phyloP scores from a whole-genome alignment of 2,888 invertebrate genomes.

The Volucella zonaria region DNA sequence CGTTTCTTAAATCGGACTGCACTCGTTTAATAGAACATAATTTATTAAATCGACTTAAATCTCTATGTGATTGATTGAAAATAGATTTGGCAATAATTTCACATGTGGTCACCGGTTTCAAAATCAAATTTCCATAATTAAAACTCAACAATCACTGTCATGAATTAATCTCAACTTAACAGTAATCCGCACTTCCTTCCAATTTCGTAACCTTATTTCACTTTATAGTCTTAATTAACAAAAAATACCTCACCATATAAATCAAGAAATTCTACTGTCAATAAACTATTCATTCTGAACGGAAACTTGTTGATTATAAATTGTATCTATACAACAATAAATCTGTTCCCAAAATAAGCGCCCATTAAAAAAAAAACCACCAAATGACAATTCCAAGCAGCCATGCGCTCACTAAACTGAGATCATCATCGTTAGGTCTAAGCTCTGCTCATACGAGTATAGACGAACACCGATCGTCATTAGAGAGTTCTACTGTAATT shows the following conservation, averaged over 20 bases:
- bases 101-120: too few relatives aligned
- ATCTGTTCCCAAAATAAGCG: constrained; percentile 1
- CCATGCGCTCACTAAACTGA: constrained; percentile 15
- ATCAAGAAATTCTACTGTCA: not conserved
- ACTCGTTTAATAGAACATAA: too few relatives aligned
- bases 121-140: not conserved
- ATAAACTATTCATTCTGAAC: constrained; percentile 9
- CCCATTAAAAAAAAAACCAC: not conserved
- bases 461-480: too few relatives aligned
- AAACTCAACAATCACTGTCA: not conserved
- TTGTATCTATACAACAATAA: not conserved
- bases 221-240: too few relatives aligned
- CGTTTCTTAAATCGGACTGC: too few relatives aligned
- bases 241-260: too few relatives aligned
- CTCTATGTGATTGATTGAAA: too few relatives aligned
- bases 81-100: too few relatives aligned
- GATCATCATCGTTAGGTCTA: constrained; percentile 13
- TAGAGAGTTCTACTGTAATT: too few relatives aligned
- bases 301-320: not conserved
- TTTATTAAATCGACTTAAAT: too few relatives aligned
- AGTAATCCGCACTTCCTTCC: constrained; percentile 14
- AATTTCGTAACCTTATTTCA: too few relatives aligned
- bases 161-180: not conserved
- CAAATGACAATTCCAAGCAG: not conserved
- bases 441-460: not conserved